These are phyloP conservation scores for Asteroscopus sphinx DNA, from an alignment of 2,888 invertebrate genomes.

Conservation along the genomic window DNA sequence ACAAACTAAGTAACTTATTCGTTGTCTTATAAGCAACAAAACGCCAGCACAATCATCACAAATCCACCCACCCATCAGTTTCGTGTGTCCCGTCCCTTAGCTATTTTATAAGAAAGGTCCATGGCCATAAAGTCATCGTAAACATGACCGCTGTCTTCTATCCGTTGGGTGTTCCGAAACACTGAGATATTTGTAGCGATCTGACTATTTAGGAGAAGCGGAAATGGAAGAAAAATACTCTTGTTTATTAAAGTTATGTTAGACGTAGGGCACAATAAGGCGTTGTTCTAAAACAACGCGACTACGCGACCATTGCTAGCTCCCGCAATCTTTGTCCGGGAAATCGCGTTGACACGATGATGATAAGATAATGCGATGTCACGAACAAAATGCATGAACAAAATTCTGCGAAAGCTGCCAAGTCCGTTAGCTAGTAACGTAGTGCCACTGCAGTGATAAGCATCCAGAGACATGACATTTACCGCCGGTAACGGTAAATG, in stretches of 20 bases:
- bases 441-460: no score
- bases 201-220: slow-evolving; percentile 14
- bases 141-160: slow-evolving; percentile 62
- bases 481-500: no score
- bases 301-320: no score
- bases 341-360: no score
- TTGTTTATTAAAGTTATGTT: neutral
- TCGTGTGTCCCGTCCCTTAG: slow-evolving; percentile 25
- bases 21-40: neutral
- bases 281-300: no score
- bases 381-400: no score
- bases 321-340: no score
- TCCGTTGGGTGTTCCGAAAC: slow-evolving; percentile 22
- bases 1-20: neutral
- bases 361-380: no score
- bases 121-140: slow-evolving; percentile 52
- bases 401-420: no score
- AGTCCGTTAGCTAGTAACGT: no score
- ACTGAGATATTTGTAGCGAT: slow-evolving; percentile 28
- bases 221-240: slow-evolving; percentile 3
- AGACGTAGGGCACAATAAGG: no score
- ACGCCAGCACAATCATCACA: slow-evolving; percentile 27
- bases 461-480: no score
- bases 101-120: slow-evolving; percentile 43
- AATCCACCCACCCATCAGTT: slow-evolving; percentile 37